Base-by-base conservation (phyloP, 2,797 vertebrate species). In the Liasis olivaceus region DNA sequence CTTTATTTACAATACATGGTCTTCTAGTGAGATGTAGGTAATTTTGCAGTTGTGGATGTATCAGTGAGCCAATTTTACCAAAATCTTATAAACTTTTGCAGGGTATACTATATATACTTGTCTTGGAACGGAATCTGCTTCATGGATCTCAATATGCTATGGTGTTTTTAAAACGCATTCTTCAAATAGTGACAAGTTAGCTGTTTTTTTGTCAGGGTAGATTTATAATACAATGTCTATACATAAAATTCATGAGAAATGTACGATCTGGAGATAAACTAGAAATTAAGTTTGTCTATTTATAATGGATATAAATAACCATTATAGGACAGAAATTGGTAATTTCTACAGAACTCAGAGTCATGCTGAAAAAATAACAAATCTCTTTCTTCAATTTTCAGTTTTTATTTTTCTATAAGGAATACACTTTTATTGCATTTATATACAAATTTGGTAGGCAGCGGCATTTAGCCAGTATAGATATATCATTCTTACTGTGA, bases 341-440 rank as follows among this genome's bases (percentile, higher is more conserved):
- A 26, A 88, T 88, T 88, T 92, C 15, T 85, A n/a, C 42, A 90
- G 59, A 17, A n/a, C 69, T 77, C 62, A 92, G 62, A 88, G 77
- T 88, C 26, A 60, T n/a, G 31, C 86, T 24, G 66, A 60, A 91
- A 88, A 88, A 58, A 51, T 69, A 69, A 66, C 42, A 91, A 59
- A 47, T 26, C 4, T 77, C 24, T 77, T 87, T 51, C 56, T 91
- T 60, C 66, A 77, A 54, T 88, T 77, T 72, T 66, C 36, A 20
- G n/a, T 77, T 62, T 91, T 91, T 91, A 60, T 91, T 88, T 91
- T 91, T 88, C 66, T 62, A 42, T 13, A 87, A 59, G 90, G 84
- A 87, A 87, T 42, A 42, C 4, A 58, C 54, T 81, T 91, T 42
- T 66, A 66, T 58, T 85, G 22, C 36, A 69, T 87, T 56, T 87